These are phyloP conservation scores for Nomada ferruginata DNA, from an alignment of 2,888 invertebrate species.

Conservation along the genomic window DNA sequence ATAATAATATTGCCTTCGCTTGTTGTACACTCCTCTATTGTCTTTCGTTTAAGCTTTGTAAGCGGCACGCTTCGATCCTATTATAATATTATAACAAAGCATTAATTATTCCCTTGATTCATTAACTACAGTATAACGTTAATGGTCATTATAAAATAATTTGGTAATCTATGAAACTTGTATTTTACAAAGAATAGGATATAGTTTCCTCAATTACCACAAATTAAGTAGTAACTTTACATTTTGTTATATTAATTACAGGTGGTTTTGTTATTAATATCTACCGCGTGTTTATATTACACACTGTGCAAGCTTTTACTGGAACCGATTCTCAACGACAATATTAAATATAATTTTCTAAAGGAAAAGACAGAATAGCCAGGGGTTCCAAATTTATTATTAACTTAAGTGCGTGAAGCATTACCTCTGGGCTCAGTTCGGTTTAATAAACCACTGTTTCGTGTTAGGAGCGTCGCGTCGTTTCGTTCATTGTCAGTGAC, in stretches of 20 bases:
- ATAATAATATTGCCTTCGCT: constrained; percentile 9
- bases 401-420: neutral
- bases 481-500: constrained; percentile 44
- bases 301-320: neutral
- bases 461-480: constrained; percentile 32
- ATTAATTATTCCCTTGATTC: constrained; percentile 37
- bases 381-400: constrained; percentile 11
- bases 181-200: constrained; percentile 30
- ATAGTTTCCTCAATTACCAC: neutral
- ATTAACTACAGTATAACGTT: constrained; percentile 7
- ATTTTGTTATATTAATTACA: neutral
- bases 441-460: constrained; percentile 53
- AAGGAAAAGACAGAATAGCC: neutral
- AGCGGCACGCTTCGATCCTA: constrained; percentile 18
- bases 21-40: constrained; percentile 12
- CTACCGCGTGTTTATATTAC: too few species aligned
- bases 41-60: constrained; percentile 10
- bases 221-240: neutral
- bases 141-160: constrained; percentile 32
- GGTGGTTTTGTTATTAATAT: too few species aligned
- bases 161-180: constrained; percentile 9
- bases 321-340: neutral
- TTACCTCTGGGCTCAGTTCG: constrained; percentile 18
- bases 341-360: neutral
- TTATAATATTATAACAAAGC: constrained; percentile 23